A percentile compares a stretch with the other conserved stretches of the same genome.
Conservation (phyloP, 2,797 vertebrate species). For the Lutra lutra region DNA sequence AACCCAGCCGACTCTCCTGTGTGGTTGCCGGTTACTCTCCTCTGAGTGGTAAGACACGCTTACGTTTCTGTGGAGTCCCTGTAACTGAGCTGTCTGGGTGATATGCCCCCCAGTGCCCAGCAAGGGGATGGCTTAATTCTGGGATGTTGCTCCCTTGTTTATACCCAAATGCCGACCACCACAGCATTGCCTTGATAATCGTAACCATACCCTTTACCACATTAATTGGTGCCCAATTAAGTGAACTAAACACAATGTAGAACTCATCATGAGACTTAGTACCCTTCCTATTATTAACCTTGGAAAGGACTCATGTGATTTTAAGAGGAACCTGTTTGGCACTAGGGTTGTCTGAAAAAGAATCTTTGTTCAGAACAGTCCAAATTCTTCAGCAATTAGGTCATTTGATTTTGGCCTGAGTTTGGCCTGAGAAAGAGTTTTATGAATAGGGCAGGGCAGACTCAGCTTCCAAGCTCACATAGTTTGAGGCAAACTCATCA, state of each 20-base stretch:
- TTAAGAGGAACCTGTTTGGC: neutral
- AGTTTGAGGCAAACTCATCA: neutral
- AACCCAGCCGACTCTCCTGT: neutral
- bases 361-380: neutral
- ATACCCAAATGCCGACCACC: neutral
- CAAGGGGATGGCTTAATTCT: neutral
- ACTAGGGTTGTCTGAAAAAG: neutral
- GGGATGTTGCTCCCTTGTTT: conserved; percentile 30
- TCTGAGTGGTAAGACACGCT: neutral
- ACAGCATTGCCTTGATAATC: neutral
- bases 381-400: neutral
- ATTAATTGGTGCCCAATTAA: conserved; percentile 15
- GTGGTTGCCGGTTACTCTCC: neutral
- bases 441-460: neutral
- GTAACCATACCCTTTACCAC: conserved; percentile 37
- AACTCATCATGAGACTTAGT: neutral
- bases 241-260: neutral
- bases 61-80: no score
- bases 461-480: neutral
- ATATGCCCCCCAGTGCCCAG: neutral
- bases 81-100: neutral
- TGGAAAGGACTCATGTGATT: conserved; percentile 19
- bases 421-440: conserved; percentile 33
- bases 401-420: neutral
- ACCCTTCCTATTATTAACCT: neutral